A percentile compares a stretch with the other conserved stretches of the same genome.
These are phyloP conservation scores for Osedax frankpressi DNA, from an alignment of 2,888 invertebrate genomes.

Conservation along the genomic window DNA sequence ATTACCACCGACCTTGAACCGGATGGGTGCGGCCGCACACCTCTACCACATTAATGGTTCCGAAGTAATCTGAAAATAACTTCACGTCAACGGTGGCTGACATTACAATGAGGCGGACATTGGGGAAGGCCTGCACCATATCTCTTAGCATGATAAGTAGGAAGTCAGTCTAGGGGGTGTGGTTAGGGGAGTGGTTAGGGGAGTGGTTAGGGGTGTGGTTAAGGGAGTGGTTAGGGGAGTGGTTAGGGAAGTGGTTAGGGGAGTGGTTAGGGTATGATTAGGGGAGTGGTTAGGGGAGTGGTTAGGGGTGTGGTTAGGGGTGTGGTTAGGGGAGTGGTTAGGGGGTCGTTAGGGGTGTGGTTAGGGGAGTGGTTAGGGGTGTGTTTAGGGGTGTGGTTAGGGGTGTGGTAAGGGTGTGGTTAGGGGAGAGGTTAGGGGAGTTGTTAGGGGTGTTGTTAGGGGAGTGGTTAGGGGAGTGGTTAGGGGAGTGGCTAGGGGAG, in stretches of 20 bases:
- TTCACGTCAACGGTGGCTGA: slow-evolving; percentile 92
- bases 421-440: neutral
- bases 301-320: too few species aligned
- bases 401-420: neutral
- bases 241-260: neutral
- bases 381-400: neutral
- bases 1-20: slow-evolving; percentile 53
- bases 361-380: neutral
- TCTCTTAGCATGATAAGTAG: slow-evolving; percentile 82
- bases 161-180: slow-evolving; percentile 62
- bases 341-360: neutral
- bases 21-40: slow-evolving; percentile 74
- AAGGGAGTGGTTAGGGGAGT: neutral
- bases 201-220: neutral
- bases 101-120: slow-evolving; percentile 85
- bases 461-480: too few species aligned
- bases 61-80: slow-evolving; percentile 81
- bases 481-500: too few species aligned
- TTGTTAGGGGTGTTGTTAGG: too few species aligned
- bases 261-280: neutral
- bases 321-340: too few species aligned
- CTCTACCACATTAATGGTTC: slow-evolving; percentile 76
- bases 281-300: too few species aligned
- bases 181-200: neutral
- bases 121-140: slow-evolving; percentile 82